A percentile compares a stretch with the other conserved stretches of the same genome.
Conservation (phyloP, 2,888 invertebrate genomes). For the Acleris holmiana region DNA sequence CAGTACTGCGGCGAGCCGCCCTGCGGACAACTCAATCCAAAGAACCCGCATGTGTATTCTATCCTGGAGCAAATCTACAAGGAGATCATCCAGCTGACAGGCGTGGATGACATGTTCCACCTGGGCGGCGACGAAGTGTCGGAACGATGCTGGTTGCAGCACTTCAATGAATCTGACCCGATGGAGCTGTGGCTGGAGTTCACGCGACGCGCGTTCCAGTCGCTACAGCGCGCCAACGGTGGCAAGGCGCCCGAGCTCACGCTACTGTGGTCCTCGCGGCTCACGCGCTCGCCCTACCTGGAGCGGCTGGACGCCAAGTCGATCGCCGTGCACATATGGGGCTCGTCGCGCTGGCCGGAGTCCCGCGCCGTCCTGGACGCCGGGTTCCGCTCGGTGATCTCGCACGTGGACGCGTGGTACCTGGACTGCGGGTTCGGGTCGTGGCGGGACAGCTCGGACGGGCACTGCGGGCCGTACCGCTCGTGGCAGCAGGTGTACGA, state of each 20-base stretch:
- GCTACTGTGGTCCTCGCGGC: constrained; percentile 90
- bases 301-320: constrained; percentile 81
- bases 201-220: constrained; percentile 86
- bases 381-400: constrained; percentile 91
- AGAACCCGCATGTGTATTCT: constrained; percentile 90
- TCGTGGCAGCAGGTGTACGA: constrained; percentile 95
- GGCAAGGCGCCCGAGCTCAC: constrained; percentile 83
- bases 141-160: constrained; percentile 90
- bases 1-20: constrained; percentile 93
- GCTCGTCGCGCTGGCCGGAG: constrained; percentile 92
- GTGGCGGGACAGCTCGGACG: constrained; percentile 93
- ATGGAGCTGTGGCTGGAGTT: constrained; percentile 92
- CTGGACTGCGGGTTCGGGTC: constrained; percentile 94
- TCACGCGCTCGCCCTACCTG: constrained; percentile 89
- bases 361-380: constrained; percentile 90
- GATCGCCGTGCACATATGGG: constrained; percentile 91
- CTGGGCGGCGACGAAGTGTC: constrained; percentile 94
- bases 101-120: constrained; percentile 91
- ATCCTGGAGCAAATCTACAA: constrained; percentile 89
- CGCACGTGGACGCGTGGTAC: constrained; percentile 95
- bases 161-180: constrained; percentile 90
- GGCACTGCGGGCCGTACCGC: constrained; percentile 94
- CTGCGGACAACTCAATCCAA: constrained; percentile 93
- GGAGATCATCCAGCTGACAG: constrained; percentile 89
- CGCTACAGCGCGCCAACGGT: constrained; percentile 86